Evolutionary conservation across 2,113 vertebrate species (phyloP), one percentile per base, ranked within the genome.

Genomic region (Chaetorhynchus papuensis): DNA sequence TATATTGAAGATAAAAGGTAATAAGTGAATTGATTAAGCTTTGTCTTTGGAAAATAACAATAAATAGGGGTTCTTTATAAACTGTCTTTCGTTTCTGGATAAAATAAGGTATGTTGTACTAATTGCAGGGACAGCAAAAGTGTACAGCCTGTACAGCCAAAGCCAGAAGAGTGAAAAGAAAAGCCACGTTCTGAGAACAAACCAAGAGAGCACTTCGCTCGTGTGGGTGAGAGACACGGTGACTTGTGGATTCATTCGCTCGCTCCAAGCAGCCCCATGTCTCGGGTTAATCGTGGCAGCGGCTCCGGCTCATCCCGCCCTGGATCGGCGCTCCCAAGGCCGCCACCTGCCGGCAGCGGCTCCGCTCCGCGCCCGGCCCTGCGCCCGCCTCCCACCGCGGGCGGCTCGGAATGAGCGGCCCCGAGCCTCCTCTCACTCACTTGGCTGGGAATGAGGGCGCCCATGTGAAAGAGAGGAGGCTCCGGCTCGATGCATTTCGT

Each of bases 311-410:
- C 53, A 0, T 28, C 66, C 28, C 41, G 12, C 53, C 27, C 84
- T 1, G n/a, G 18, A 35, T 70, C 22, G 11, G 21, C 11, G 15
- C 91, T 82, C 94, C 85, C 96, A 5, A 56, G 89, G 79, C 82
- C 91, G 97, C 97, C 98, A 61, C 95, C 97, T 98, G 91, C 82
- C 97, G 88, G 97, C 96, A 24, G 10, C n/a, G 27, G 22, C 5
- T 3, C 22, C 37, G 11, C 80, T 76, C 78, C 7, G 74, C 95
- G 90, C 21, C 45, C 47, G 27, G 11, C 27, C 20, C 45, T 4
- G 35, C 35, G 35, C n/a, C 56, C 21, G 27, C 10, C 0, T n/a
- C n/a, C n/a, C n/a, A n/a, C 18, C 27, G 50, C 5, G 13, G 56
- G 18, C 4, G 56, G 3, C 41, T 37, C 11, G 10, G 12, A 61